phyloP scores from a whole-genome alignment of 2,888 invertebrate genomes.

The Meiosimyza platycephala region DNA sequence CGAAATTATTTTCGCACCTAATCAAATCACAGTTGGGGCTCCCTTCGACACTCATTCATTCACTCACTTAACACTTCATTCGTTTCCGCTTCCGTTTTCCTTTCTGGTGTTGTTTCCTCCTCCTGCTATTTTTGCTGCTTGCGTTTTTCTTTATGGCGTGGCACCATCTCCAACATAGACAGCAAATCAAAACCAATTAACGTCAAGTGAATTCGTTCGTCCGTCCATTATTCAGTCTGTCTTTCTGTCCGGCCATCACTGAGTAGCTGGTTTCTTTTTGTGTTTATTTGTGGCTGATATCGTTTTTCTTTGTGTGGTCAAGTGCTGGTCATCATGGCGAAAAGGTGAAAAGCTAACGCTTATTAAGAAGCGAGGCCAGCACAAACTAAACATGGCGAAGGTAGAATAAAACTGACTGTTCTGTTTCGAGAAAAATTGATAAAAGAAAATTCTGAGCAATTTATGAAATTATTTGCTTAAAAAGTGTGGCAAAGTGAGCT shows the following conservation, averaged over 20 bases:
- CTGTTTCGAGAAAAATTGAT: not conserved
- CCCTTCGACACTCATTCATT: constrained; percentile 13
- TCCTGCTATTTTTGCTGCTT: constrained; percentile 3
- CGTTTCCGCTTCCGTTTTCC: constrained; percentile 10
- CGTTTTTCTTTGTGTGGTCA: constrained; percentile 6
- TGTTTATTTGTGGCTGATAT: not conserved
- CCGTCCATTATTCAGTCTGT: constrained; percentile 4
- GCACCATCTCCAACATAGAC: constrained; percentile 37
- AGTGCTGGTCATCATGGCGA: constrained; percentile 14
- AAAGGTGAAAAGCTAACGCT: constrained; percentile 19
- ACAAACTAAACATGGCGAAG: not conserved
- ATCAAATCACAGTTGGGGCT: constrained; percentile 25
- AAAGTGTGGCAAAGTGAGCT: not conserved
- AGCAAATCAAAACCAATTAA: constrained; percentile 49
- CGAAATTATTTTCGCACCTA: constrained; percentile 24
- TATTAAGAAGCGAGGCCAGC: constrained; percentile 12
- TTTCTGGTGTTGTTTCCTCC: not conserved
- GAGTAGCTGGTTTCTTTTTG: too few species aligned
- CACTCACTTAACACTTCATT: constrained; percentile 36
- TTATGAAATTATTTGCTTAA: not conserved
- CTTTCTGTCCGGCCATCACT: too few species aligned
- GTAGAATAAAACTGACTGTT: not conserved
- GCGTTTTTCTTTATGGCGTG: constrained; percentile 2
- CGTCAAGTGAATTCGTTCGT: constrained; percentile 40
- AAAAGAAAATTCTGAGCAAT: not conserved